Evolutionary conservation across 2,888 invertebrate genomes (phyloP).

Genomic region (Brachyopa scutellaris): DNA sequence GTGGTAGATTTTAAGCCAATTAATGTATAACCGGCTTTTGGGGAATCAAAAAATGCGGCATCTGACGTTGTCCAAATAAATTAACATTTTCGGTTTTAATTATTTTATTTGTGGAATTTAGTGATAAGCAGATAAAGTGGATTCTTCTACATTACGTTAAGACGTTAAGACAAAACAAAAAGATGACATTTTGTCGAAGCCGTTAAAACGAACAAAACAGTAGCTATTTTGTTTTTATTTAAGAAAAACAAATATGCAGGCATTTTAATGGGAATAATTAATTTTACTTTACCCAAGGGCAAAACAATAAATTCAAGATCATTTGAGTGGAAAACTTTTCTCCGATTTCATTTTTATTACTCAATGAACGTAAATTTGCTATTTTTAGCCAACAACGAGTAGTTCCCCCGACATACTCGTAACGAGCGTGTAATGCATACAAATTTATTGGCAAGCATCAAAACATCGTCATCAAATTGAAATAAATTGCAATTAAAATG

Average conservation of each 20-base stretch:
- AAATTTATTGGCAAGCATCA: slow-evolving; percentile 21
- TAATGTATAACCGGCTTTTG: slow-evolving; percentile 32
- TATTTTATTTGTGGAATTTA: neutral
- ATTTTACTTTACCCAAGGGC: slow-evolving; percentile 24
- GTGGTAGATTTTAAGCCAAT: slow-evolving; percentile 7
- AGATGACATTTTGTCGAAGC: neutral
- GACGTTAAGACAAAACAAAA: neutral
- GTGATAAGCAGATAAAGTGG: neutral
- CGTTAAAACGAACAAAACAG: too few relatives aligned
- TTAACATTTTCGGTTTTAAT: slow-evolving; percentile 10
- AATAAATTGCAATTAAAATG: slow-evolving; percentile 27
- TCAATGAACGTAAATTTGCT: slow-evolving; percentile 42
- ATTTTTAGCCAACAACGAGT: slow-evolving; percentile 18
- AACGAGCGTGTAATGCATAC: slow-evolving; percentile 36
- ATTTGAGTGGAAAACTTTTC: slow-evolving; percentile 14
- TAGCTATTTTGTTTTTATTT: slow-evolving; percentile 13
- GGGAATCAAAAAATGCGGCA: slow-evolving; percentile 29
- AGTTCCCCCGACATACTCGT: too few relatives aligned
- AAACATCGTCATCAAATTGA: slow-evolving; percentile 13
- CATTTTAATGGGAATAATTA: neutral
- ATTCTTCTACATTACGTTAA: too few relatives aligned
- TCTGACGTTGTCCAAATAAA: slow-evolving; percentile 15
- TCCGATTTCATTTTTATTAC: slow-evolving; percentile 10
- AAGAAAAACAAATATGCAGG: neutral
- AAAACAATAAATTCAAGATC: slow-evolving; percentile 12